Evolutionary conservation across 2,113 vertebrate species (phyloP), one percentile per base, ranked within the genome.

Genomic region (Sinosuthora webbiana): DNA sequence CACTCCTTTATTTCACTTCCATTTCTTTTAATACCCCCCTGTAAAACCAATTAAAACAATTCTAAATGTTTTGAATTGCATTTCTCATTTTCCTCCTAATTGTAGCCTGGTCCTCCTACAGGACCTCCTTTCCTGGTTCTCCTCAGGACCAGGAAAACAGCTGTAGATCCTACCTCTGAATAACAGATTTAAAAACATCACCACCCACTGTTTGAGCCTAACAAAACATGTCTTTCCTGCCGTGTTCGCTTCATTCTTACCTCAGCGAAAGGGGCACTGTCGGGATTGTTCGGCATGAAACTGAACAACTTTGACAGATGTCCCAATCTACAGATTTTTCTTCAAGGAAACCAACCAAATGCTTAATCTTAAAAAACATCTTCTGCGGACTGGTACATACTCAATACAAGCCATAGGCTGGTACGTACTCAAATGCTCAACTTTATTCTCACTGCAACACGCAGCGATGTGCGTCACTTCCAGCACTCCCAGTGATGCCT

Each of bases 391-490:
- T 31, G 55, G 41, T n/a, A 49, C 17, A 15, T 15, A 20, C 0
- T 37, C n/a, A 59, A 59, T 5, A 17, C 15, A 11, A 25, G 25
- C 23, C 57, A 25, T 12, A 60, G 57, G 37, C 57, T 59, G n/a
- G 57, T 59, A 52, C 16, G 44, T 4, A 27, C 25, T 45, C 2
- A 2, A 53, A 63, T 6, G 20, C 13, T 74, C 50, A 37, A 5
- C 30, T 79, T 39, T 2, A 33, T 9, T 68, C 30, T 69, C 28
- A 30, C 2, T 28, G 44, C 13, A 62, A 31, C 30, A 24, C 2
- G 5, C 11, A 41, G 42, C 5, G 15, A 35, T 6, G 13, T 1
- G 1, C 19, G 6, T 19, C 7, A 2, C n/a, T 19, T 78, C 59
- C n/a, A 11, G 37, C 25, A 5, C 52, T 77, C 28, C 20, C n/a